Evolutionary conservation across 2,113 vertebrate species (phyloP).

Genomic region (Thryonomys swinderianus): DNA sequence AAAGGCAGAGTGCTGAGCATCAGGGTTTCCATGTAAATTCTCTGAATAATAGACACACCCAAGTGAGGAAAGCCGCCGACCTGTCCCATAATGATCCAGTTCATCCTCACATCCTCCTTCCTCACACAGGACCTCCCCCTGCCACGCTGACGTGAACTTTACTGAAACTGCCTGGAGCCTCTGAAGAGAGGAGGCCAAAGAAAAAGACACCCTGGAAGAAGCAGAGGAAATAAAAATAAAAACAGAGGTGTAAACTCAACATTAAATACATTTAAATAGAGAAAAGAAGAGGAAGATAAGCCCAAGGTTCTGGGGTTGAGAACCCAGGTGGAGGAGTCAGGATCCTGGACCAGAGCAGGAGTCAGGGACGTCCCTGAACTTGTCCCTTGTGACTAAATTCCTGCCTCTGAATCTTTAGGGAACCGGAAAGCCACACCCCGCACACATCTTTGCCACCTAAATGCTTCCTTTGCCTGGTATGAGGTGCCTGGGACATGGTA

Average conservation of each 20-base stretch:
- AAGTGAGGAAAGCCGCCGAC: not conserved
- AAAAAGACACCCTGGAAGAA: not conserved
- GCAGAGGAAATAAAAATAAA: not conserved
- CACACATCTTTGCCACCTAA: not conserved
- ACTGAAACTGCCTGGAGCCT: not conserved
- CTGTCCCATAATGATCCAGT: not conserved
- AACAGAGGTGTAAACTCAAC: too few species aligned
- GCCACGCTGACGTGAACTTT: not conserved
- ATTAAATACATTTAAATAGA: not conserved
- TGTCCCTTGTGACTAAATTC: not conserved
- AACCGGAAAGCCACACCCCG: not conserved
- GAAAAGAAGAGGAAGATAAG: not conserved
- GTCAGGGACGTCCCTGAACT: not conserved
- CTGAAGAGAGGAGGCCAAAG: not conserved
- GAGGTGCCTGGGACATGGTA: not conserved
- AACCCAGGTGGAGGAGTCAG: too few species aligned
- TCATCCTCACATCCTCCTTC: not conserved
- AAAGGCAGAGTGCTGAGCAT: not conserved
- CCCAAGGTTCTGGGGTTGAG: not conserved
- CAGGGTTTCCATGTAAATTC: not conserved
- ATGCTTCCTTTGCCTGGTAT: not conserved
- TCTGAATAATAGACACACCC: not conserved
- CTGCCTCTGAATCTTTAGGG: not conserved
- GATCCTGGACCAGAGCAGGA: not conserved
- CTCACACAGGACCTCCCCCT: not conserved